phyloP scores from a whole-genome alignment of 1,140 invertebrate genomes.

The Drosophila simulans region DNA sequence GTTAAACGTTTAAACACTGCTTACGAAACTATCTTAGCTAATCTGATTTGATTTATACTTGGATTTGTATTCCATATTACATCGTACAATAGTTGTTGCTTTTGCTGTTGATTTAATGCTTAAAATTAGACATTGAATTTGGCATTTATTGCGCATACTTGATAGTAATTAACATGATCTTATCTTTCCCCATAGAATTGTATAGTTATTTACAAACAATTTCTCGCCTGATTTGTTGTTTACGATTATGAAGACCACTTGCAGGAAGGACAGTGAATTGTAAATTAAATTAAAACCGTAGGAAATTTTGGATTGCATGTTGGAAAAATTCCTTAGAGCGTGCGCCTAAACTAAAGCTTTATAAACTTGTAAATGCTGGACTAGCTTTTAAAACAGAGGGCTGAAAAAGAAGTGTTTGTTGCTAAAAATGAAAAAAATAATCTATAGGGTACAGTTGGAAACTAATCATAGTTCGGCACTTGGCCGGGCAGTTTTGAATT shows the following conservation, averaged over 20 bases:
- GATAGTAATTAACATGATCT: slow-evolving; percentile 61
- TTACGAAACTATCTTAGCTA: slow-evolving; percentile 64
- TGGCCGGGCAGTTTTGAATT: slow-evolving; percentile 60
- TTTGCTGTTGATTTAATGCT: slow-evolving; percentile 63
- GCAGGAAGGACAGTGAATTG: slow-evolving; percentile 21
- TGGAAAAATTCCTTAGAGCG: slow-evolving; percentile 26
- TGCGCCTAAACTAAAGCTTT: slow-evolving; percentile 42
- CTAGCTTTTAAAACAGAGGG: slow-evolving; percentile 28
- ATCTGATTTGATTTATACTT: slow-evolving; percentile 64
- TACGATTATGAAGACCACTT: slow-evolving; percentile 53
- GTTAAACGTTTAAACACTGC: slow-evolving; percentile 46
- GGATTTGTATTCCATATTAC: slow-evolving; percentile 62
- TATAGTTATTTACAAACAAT: slow-evolving; percentile 66
- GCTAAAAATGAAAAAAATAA: slow-evolving; percentile 16
- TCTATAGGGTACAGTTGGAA: slow-evolving; percentile 22
- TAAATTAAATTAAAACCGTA: slow-evolving; percentile 21
- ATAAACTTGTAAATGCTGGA: slow-evolving; percentile 51
- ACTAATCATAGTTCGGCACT: slow-evolving; percentile 49
- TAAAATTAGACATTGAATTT: slow-evolving; percentile 80
- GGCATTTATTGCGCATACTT: slow-evolving; percentile 78
- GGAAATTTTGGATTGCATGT: slow-evolving; percentile 26
- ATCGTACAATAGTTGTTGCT: slow-evolving; percentile 65
- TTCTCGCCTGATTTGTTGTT: slow-evolving; percentile 39
- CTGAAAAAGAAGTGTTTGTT: slow-evolving; percentile 14
- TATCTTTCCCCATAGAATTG: slow-evolving; percentile 46